Evolutionary conservation across 2,113 vertebrate species (phyloP).

Genomic region (Girardinichthys multiradiatus): DNA sequence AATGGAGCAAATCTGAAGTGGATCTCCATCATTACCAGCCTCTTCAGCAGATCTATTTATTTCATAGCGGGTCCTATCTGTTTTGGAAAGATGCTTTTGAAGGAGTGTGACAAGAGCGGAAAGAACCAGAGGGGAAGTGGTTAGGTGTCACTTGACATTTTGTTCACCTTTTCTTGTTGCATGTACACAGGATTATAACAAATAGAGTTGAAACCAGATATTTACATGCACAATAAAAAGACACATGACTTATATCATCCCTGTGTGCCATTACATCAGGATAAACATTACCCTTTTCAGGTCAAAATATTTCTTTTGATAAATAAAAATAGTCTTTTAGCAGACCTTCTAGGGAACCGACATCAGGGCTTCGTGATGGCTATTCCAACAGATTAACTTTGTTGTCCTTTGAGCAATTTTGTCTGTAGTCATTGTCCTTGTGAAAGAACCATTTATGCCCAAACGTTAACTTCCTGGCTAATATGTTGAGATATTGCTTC

Average conservation of each 20-base stretch:
- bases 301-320: neutral
- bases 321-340: neutral
- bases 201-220: conserved; percentile 15
- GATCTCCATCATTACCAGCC: conserved; percentile 42
- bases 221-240: neutral
- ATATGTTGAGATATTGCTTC: too few species aligned
- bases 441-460: too few species aligned
- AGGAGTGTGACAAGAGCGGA: conserved; percentile 53
- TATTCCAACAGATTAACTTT: too few species aligned
- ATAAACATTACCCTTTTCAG: neutral
- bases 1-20: conserved; percentile 34
- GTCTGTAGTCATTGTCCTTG: too few species aligned
- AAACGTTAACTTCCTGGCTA: too few species aligned
- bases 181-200: conserved; percentile 44
- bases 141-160: conserved; percentile 57
- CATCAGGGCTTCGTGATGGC: too few species aligned
- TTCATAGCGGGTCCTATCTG: conserved; percentile 14
- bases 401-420: too few species aligned
- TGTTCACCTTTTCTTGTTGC: conserved; percentile 57
- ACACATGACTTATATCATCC: neutral
- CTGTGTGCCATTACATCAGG: neutral
- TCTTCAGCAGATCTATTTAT: conserved; percentile 64
- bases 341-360: too few species aligned
- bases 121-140: conserved; percentile 59
- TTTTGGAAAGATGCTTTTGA: conserved; percentile 43